Conservation (phyloP, 1,140 invertebrate genomes). For the Amyelois transitella region DNA sequence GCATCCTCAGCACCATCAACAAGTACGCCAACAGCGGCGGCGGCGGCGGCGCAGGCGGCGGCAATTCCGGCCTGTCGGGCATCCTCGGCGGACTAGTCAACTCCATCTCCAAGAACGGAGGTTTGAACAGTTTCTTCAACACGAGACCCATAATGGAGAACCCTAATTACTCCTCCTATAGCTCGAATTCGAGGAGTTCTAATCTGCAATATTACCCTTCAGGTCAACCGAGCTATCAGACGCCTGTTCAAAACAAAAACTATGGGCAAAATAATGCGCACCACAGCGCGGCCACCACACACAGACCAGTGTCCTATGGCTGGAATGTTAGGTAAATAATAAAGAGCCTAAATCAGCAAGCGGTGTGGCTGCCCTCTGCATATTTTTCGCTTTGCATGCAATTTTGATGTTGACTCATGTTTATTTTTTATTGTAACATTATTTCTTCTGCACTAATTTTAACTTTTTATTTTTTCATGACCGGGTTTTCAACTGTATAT, state of each 20-base stretch:
- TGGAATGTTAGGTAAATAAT: conserved; percentile 70
- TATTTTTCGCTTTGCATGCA: conserved; percentile 27
- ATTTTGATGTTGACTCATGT: not conserved
- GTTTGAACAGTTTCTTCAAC: conserved; percentile 46
- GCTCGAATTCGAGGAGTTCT: conserved; percentile 53
- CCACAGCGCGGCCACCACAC: conserved; percentile 44
- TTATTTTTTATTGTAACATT: not conserved
- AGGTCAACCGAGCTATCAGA: conserved; percentile 41
- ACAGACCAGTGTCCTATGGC: conserved; percentile 57
- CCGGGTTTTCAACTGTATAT: too few species aligned
- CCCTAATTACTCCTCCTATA: conserved; percentile 55
- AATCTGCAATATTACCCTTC: conserved; percentile 57
- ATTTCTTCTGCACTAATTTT: not conserved
- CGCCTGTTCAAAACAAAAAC: conserved; percentile 50
- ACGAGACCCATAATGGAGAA: conserved; percentile 62
- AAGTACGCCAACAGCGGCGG: conserved; percentile 41
- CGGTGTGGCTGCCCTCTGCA: conserved; percentile 29
- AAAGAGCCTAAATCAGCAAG: conserved; percentile 7
- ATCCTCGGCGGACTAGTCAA: conserved; percentile 59
- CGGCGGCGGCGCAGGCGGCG: conserved; percentile 23
- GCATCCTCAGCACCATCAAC: conserved; percentile 43
- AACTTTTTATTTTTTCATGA: too few species aligned
- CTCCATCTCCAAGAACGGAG: conserved; percentile 53
- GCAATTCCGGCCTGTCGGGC: conserved; percentile 34
- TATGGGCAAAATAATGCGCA: conserved; percentile 47